A percentile compares a stretch with the other conserved stretches of the same genome.
Evolutionary conservation across 2,797 vertebrate species (phyloP).

Genomic region (Liasis olivaceus): DNA sequence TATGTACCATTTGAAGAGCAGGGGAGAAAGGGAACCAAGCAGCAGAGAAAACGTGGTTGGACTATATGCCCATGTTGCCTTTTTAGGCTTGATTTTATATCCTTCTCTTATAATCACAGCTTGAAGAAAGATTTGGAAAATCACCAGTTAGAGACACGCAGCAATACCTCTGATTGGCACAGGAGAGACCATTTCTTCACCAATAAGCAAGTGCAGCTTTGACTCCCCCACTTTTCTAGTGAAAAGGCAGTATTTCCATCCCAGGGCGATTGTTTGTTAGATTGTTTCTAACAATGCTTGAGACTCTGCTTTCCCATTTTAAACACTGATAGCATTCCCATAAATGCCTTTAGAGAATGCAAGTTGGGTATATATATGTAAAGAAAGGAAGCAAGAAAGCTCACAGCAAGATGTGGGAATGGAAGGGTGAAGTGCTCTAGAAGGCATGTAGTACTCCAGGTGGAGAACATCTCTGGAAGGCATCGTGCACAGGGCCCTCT

Average conservation of each 20-base stretch:
- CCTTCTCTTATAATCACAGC: background rate
- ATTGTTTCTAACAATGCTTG: background rate
- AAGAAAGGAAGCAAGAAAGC: background rate
- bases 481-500: background rate
- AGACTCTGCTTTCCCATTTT: background rate
- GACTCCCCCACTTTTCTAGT: background rate
- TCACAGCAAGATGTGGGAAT: background rate
- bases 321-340: background rate
- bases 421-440: background rate
- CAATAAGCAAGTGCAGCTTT: background rate
- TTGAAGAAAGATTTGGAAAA: background rate
- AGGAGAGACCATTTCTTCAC: background rate
- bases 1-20: background rate
- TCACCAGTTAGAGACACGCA: background rate
- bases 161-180: background rate
- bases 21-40: background rate
- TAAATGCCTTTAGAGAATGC: background rate
- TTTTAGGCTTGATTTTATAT: background rate
- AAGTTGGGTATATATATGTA: background rate
- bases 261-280: too few relatives aligned
- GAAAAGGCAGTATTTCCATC: background rate
- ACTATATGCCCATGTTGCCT: background rate
- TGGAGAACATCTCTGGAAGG: background rate
- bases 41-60: background rate
- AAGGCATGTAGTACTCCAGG: background rate